Evolutionary conservation across 2,888 invertebrate genomes (phyloP).

Genomic region (Athalia circularis): DNA sequence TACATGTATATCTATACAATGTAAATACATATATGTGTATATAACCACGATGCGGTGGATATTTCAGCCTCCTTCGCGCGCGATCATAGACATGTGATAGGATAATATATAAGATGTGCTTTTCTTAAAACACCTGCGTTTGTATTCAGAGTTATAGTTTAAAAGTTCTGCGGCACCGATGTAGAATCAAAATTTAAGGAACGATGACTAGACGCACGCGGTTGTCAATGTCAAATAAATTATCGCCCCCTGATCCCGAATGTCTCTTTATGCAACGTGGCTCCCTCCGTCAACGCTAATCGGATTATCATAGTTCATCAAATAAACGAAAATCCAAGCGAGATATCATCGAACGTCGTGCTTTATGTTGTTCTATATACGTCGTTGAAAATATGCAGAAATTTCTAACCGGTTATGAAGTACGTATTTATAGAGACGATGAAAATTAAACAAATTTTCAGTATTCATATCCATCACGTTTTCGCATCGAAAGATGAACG

Average conservation of each 20-base stretch:
- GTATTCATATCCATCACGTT: no score
- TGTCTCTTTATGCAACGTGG: background rate
- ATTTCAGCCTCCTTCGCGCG: constrained; percentile 25
- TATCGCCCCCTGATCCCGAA: background rate
- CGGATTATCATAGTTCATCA: constrained; percentile 31
- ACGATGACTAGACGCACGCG: constrained; percentile 35
- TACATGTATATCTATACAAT: no score
- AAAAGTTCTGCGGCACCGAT: no score
- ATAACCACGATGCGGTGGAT: background rate
- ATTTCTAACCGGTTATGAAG: no score
- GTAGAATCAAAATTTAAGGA: no score
- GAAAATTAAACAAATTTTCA: no score
- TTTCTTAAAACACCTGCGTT: constrained; percentile 41
- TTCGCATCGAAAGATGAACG: no score
- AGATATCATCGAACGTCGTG: background rate
- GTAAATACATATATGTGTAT: no score
- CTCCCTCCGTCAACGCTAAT: background rate
- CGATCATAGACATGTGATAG: constrained; percentile 42
- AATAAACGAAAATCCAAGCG: constrained; percentile 15
- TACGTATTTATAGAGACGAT: no score
- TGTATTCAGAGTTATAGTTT: no score
- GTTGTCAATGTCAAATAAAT: constrained; percentile 24
- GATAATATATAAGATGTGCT: constrained; percentile 8
- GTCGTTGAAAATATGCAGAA: no score
- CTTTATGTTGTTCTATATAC: no score